Conservation (phyloP, 2,113 vertebrate genomes). For the Saccopteryx leptura region DNA sequence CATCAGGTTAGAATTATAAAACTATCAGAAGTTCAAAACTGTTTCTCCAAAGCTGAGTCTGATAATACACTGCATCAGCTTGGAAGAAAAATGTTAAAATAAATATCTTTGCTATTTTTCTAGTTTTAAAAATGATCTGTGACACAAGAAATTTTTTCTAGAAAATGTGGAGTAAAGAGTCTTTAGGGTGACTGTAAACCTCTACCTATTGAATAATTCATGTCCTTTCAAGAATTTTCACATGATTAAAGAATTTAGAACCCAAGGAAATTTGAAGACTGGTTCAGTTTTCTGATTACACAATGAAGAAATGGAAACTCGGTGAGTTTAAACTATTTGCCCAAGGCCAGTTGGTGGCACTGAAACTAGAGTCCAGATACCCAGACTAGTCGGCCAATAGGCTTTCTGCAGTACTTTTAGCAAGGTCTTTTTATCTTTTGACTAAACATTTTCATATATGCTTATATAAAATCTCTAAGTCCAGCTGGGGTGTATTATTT, state of each 20-base stretch:
- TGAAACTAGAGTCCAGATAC: not conserved
- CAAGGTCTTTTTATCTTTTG: not conserved
- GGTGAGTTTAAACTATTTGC: not conserved
- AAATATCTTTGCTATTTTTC: conserved; percentile 57
- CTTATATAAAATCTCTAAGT: not conserved
- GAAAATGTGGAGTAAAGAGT: conserved; percentile 27
- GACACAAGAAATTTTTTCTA: conserved; percentile 31
- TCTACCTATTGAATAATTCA: conserved; percentile 59
- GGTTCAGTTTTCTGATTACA: not conserved
- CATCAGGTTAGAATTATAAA: conserved; percentile 74
- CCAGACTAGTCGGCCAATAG: not conserved
- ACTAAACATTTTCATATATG: not conserved
- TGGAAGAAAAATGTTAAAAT: conserved; percentile 63
- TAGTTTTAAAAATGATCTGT: conserved; percentile 62
- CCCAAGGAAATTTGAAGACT: not conserved
- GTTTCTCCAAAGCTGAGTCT: conserved; percentile 56
- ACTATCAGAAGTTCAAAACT: conserved; percentile 24
- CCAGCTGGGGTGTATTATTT: not conserved
- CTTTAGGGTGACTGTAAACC: conserved; percentile 51
- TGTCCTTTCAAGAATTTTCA: conserved; percentile 41
- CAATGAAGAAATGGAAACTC: not conserved
- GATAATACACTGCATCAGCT: conserved; percentile 42
- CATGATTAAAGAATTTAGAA: conserved; percentile 32
- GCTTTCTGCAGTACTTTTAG: not conserved
- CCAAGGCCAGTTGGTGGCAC: not conserved